Evolutionary conservation across 1,140 invertebrate genomes (phyloP), one percentile per base, ranked within the genome.

Genomic region (Triops cancriformis): DNA sequence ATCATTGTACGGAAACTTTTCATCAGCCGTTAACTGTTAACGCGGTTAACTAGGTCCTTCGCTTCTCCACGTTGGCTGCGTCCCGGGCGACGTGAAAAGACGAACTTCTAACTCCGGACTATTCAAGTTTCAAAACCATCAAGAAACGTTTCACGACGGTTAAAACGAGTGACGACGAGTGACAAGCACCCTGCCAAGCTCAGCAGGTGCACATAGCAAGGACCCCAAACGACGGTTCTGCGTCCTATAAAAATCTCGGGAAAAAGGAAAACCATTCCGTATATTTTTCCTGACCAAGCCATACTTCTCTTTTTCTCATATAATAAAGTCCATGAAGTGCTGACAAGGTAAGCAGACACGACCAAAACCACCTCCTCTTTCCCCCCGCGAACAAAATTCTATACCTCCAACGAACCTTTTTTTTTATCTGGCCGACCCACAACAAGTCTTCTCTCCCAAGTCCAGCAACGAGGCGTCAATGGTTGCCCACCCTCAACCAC

Each of bases 21-120:
- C 51, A 64, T 64, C 51, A 64, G 51, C 51, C 51, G 51, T 64
- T 64, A 64, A 64, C 51, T 64, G 51, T 64, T 64, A 64, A 64
- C 51, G 51, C 51, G 51, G 51, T 64, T 64, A 64, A 64, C 51
- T 64, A 64, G 51, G 51, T 18, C 51, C 51, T 64, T 64, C 23
- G 7, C 51, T 23, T 64, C 51, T 2, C 7, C 51, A 64, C 14
- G 18, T 23, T 64, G n/a, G 23, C 10, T 4, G 18, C 14, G 18
- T n/a, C 51, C 9, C 51, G 51, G 31, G 31, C 31, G 23, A 64
- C n/a, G 51, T 23, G 14, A 18, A 7, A 23, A 18, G 23, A 18
- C 4, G n/a, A 64, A 64, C 51, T 64, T 64, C n/a, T 23, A 64
- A 64, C 51, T 64, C 31, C 51, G 51, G 23, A 64, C 45, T n/a